Base-by-base conservation (phyloP, 2,888 invertebrate species). In the Gnatocerus cornutus region DNA sequence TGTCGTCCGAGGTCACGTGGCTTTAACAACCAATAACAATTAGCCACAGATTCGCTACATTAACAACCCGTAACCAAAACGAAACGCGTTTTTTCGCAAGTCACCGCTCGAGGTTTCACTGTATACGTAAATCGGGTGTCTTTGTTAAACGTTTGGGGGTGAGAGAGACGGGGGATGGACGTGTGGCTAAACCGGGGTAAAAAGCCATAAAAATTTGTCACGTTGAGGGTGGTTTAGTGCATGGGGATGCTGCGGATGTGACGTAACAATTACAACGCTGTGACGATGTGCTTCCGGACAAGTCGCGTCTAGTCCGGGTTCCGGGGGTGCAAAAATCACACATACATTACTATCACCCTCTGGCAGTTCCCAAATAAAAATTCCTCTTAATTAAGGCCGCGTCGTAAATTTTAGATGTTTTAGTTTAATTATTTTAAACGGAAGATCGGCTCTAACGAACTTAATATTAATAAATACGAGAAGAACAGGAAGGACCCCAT, bases 1-100 rank as follows among this genome's bases (percentile, higher is more conserved):
- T 80, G 78, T 79, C 80, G 74, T 77, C 76, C 66, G 55, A 64
- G 76, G 84, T 81, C 83, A 81, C 83, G 83, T 84, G 83, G 83
- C 83, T 66, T 83, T 82, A 82, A 83, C 82, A 82, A 80, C 82
- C 83, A 82, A 83, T 83, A 83, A 84, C 84, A 84, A 84, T 84
- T 84, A 83, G 84, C 81, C 80, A 84, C 82, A 82, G 84, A 80
- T 81, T 79, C 81, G 83, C 79, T 82, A 83, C 84, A 83, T 84
- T 84, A 84, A 83, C 82, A 80, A 79, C 80, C 81, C 79, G 81
- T 78, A 81, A 79, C 82, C 81, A 77, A 78, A 79, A 78, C 80
- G 80, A 79, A 80, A 76, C 74, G 74, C 77, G 73, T 75, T 79
- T 81, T 79, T 80, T 80, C 76, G 78, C 77, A 69, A 74, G 78